phyloP scores from a whole-genome alignment of 2,797 vertebrate species.

The Adrianichthys oophorus region DNA sequence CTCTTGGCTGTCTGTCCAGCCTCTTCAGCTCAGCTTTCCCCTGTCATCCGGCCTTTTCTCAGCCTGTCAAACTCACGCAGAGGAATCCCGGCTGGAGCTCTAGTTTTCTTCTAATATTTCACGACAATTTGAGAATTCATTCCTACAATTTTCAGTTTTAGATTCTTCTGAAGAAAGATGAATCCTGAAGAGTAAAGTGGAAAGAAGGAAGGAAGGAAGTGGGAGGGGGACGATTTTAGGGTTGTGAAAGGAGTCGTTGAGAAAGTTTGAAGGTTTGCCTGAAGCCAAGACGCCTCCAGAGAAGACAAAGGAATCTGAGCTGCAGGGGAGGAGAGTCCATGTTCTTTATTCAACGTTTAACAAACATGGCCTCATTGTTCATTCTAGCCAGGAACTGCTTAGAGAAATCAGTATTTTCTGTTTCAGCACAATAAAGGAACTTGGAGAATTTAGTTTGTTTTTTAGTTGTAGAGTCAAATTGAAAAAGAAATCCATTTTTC shows the following conservation, averaged over 20 bases:
- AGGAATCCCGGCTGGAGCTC: neutral
- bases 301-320: slow-evolving; percentile 30
- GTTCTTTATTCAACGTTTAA: too few species aligned
- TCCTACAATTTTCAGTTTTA: neutral
- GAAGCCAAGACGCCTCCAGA: slow-evolving; percentile 45
- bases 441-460: too few species aligned
- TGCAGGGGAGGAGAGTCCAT: neutral
- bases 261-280: slow-evolving; percentile 21
- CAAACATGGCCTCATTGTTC: too few species aligned
- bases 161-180: neutral
- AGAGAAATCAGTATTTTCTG: too few species aligned
- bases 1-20: neutral
- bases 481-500: too few species aligned
- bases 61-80: slow-evolving; percentile 34
- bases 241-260: slow-evolving; percentile 56
- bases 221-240: neutral
- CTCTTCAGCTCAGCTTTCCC: neutral
- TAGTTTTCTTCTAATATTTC: neutral
- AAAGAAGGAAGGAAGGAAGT: neutral
- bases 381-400: too few species aligned
- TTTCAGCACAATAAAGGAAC: too few species aligned
- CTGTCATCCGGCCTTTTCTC: slow-evolving; percentile 47
- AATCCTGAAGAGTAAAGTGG: neutral
- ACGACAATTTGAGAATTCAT: neutral
- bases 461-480: too few species aligned